Conservation (phyloP, 2,888 invertebrate species). For the Zootermopsis nevadensis region DNA sequence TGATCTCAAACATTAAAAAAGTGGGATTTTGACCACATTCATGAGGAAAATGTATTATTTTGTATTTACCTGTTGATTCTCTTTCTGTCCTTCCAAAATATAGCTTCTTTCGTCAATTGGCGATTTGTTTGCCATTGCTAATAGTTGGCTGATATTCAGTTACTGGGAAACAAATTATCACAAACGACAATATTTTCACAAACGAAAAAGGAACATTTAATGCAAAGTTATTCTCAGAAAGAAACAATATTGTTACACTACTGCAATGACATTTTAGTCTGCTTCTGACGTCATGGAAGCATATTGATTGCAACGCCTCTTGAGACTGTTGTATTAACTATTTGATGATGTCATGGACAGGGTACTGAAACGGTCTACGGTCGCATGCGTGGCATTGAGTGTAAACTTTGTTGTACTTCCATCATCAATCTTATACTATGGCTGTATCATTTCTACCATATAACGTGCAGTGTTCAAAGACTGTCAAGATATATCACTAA, state of each 20-base stretch:
- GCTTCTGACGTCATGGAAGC: conserved; percentile 31
- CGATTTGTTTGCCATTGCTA: conserved; percentile 34
- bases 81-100: conserved; percentile 47
- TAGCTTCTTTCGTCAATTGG: conserved; percentile 44
- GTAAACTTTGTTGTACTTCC: not conserved
- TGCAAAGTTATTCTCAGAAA: not conserved
- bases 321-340: conserved; percentile 25
- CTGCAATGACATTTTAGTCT: conserved; percentile 20
- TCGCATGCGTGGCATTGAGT: not conserved
- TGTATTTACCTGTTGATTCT: conserved; percentile 48
- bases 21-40: not conserved
- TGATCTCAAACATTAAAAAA: not conserved
- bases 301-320: conserved; percentile 40
- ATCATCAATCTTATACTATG: not conserved
- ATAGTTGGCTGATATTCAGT: not conserved
- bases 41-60: not conserved
- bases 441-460: not conserved
- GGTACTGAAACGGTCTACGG: no score
- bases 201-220: not conserved
- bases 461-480: not conserved
- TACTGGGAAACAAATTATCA: not conserved
- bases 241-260: not conserved
- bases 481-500: not conserved
- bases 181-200: not conserved
- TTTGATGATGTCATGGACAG: not conserved